phyloP scores from a whole-genome alignment of 1,140 invertebrate genomes.

The Drosophila lacertosa region DNA sequence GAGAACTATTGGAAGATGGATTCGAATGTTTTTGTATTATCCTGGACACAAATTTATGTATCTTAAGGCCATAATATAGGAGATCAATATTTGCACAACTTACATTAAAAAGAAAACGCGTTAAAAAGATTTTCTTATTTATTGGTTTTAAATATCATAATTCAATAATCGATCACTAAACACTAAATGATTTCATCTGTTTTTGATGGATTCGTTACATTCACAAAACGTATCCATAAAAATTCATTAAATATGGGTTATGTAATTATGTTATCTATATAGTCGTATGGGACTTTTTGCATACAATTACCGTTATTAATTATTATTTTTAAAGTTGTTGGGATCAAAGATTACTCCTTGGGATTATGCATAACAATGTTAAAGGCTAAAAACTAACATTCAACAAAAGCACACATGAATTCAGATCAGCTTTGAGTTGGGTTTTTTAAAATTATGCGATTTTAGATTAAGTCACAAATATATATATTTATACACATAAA shows the following conservation, averaged over 20 bases:
- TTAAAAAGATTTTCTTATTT: slow-evolving; percentile 44
- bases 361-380: slow-evolving; percentile 74
- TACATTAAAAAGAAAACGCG: not conserved
- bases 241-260: slow-evolving; percentile 22
- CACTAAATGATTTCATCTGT: slow-evolving; percentile 58
- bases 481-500: slow-evolving; percentile 3
- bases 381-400: slow-evolving; percentile 59
- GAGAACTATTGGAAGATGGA: too few relatives aligned
- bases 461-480: slow-evolving; percentile 26
- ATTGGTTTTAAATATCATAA: slow-evolving; percentile 70
- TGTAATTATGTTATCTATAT: slow-evolving; percentile 55
- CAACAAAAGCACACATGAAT: slow-evolving; percentile 64
- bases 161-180: slow-evolving; percentile 63
- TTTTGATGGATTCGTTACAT: slow-evolving; percentile 14
- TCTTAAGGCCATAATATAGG: too few relatives aligned
- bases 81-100: too few relatives aligned
- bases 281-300: slow-evolving; percentile 53
- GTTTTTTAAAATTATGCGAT: slow-evolving; percentile 22
- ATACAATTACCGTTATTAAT: slow-evolving; percentile 67
- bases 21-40: too few relatives aligned
- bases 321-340: slow-evolving; percentile 31
- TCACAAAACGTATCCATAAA: slow-evolving; percentile 16
- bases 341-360: slow-evolving; percentile 39
- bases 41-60: too few relatives aligned
- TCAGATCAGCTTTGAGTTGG: slow-evolving; percentile 32